Evolutionary conservation across 2,888 invertebrate species (phyloP).

Genomic region (Nebria brevicollis): DNA sequence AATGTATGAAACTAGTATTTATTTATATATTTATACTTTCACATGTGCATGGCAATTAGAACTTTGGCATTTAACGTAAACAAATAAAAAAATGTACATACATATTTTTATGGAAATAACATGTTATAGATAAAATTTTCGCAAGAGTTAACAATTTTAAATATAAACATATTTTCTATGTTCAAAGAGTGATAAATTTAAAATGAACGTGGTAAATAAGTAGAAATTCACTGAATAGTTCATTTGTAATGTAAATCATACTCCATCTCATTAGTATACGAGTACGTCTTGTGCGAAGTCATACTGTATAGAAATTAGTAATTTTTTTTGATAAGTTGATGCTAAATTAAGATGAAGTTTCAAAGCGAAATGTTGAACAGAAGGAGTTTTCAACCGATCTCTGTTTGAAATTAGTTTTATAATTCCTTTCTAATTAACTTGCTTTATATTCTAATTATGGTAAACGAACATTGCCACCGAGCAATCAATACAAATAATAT

Average conservation of each 20-base stretch:
- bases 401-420: constrained; percentile 18
- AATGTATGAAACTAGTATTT: neutral
- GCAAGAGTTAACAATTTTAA: neutral
- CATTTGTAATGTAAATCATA: no score
- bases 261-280: no score
- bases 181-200: no score
- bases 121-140: neutral
- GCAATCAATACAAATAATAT: constrained; percentile 6
- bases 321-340: neutral
- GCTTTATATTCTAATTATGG: constrained; percentile 15
- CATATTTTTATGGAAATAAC: neutral
- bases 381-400: constrained; percentile 4
- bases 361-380: neutral
- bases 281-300: no score
- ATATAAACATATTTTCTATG: neutral
- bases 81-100: neutral
- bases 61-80: neutral
- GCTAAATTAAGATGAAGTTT: neutral
- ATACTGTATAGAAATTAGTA: neutral
- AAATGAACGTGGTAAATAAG: neutral
- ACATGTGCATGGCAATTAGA: neutral
- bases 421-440: constrained; percentile 21
- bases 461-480: neutral
- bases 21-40: neutral
- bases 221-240: neutral